Base-by-base conservation (phyloP, 2,888 invertebrate genomes). In the Cephus runcator region DNA sequence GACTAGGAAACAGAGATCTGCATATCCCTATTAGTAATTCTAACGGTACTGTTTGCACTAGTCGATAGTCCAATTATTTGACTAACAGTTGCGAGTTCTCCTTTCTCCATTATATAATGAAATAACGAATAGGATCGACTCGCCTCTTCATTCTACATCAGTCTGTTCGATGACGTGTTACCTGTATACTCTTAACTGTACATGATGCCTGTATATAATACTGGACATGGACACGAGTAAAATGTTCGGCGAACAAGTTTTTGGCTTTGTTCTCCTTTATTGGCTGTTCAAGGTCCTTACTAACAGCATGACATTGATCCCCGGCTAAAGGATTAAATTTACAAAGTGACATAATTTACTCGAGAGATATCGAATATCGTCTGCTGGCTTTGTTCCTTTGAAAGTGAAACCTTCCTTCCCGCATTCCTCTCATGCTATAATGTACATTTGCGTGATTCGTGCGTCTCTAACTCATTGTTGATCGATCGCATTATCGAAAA, bases 291-390 rank as follows among this genome's bases (percentile, higher is more conserved):
- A 56, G 56, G 56, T 56, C 56, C 23, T 86, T 86, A 87, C 88
- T 91, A 90, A 91, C 90, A 90, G 91, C 90, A 91, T 90, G 91
- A 88, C 90, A 90, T 89, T 90, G 56, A 56, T 56, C 9, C 23
- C 56, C 2, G 56, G 9, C 23, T 56, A 23, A 56, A 56, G 56
- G 15, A 23, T 40, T 40, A 2, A 40, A 40, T 56, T 56, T 23
- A 56, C 1, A 56, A 23, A 23, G 9, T 56, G 9, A 56, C 23
- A 23, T 56, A 23, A 23, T 23, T 56, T 56, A 56, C 56, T 56
- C 56, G 56, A 23, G 56, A 56, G 56, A 23, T 56, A 23, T 23
- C 23, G 23, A 56, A 56, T 56, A 56, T 56, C 9, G 56, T 56
- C 23, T 56, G 6, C 56, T 56, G 56, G 56, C 56, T 56, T 56